Conservation (phyloP, 2,797 vertebrate genomes). For the Cottoperca gobio region DNA sequence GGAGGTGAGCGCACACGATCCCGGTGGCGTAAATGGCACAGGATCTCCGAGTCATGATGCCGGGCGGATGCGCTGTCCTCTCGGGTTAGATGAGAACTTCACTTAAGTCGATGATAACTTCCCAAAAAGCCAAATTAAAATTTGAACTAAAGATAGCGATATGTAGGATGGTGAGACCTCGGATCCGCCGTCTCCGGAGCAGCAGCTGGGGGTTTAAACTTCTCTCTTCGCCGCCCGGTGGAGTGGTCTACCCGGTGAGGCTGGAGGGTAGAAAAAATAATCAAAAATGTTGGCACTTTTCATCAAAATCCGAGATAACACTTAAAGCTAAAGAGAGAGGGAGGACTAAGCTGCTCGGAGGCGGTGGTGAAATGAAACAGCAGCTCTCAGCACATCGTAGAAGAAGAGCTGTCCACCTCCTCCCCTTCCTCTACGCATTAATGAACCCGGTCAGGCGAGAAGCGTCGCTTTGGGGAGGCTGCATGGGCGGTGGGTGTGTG, state of each 20-base stretch:
- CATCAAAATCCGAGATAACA: neutral
- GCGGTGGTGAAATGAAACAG: slow-evolving; percentile 63
- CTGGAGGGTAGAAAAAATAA: neutral
- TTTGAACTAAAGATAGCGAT: neutral
- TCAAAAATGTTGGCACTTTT: slow-evolving; percentile 58
- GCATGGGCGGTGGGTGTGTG: slow-evolving; percentile 73
- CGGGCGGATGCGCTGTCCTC: slow-evolving; percentile 13
- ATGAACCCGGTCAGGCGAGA: slow-evolving; percentile 70
- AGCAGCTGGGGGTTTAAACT: slow-evolving; percentile 54
- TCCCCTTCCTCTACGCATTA: slow-evolving; percentile 66
- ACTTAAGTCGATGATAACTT: slow-evolving; percentile 58
- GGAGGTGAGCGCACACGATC: slow-evolving; percentile 85
- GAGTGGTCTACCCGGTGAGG: slow-evolving; percentile 23
- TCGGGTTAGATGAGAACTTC: slow-evolving; percentile 42
- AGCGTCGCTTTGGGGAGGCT: slow-evolving; percentile 56
- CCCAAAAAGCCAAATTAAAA: neutral
- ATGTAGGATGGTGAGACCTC: neutral
- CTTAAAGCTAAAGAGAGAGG: neutral
- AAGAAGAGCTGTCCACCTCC: slow-evolving; percentile 53
- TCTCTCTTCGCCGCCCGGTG: slow-evolving; percentile 38
- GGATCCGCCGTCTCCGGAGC: slow-evolving; percentile 33
- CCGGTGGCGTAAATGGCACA: slow-evolving; percentile 88
- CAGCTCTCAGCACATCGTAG: slow-evolving; percentile 55
- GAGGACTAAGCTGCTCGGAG: slow-evolving; percentile 51
- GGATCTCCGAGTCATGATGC: slow-evolving; percentile 85